Evolutionary conservation across 1,140 invertebrate genomes (phyloP), one percentile per base, ranked within the genome.

Genomic region (Aphidius ervi): DNA sequence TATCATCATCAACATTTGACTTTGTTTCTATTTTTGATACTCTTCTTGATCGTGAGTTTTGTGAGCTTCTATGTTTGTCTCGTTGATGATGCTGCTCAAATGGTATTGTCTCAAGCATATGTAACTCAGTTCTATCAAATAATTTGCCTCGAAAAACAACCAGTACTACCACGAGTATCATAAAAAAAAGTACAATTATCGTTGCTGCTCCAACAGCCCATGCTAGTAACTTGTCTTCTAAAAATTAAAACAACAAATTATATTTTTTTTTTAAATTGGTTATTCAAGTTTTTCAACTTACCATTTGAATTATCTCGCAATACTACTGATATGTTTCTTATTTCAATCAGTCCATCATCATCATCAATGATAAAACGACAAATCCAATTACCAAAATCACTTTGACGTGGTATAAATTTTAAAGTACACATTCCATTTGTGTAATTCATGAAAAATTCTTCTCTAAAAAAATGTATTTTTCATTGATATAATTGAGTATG

Each of bases 201-300:
- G 77, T 79, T 45, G 78, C 50, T 6, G 73, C 70, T 31, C 77
- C 78, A 23, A 80, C 78, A 9, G 79, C 70, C 77, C 76, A 79
- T 45, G 74, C 72, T 2, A 80, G 46, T 57, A 67, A 73, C 10
- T 50, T 39, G 37, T 76, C 68, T 65, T 78, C 78, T 78, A 40
- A 4, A 65, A 49, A 23, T 61, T 31, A 20, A 43, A 8, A 37
- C 20, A 5, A 1, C 3, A 47, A 47, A 47, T 54, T 45, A 23
- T 56, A 1, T 6, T 42, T 52, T 45, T 39, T 16, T 16, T 16
- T 16, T 16, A 16, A 16, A 16, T 16, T 16, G 16, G 16, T 16
- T 9, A 55, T 45, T 10, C 10, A 47, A 42, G 45, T 47, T 54
- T 16, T 16, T 16, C 16, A 16, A 61, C 62, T 23, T 58, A 80